Evolutionary conservation across 2,888 invertebrate species (phyloP), one percentile per base, ranked within the genome.

Genomic region (Diplazon laetatorius): DNA sequence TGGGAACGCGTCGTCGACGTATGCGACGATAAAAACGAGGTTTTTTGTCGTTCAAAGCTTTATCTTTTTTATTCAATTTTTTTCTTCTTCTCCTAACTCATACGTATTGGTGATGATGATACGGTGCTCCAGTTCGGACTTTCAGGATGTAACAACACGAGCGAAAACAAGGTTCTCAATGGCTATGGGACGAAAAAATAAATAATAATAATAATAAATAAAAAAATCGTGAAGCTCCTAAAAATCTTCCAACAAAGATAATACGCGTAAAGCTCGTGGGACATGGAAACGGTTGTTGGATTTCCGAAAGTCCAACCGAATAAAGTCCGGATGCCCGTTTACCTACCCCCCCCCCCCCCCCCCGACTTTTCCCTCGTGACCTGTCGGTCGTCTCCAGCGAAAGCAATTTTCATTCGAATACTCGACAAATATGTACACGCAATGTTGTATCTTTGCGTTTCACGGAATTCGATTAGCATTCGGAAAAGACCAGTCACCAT

Each of bases 211-310:
- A n/a, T n/a, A n/a, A n/a, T n/a, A 16, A 22, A 60, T 22, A 52
- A 25, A 57, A 25, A 44, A 55, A 42, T 1, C 14, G 14, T 25
- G 2, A 35, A 46, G 35, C 18, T n/a, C 35, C 35, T 10, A 35
- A 57, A 57, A 69, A 69, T 57, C 57, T 25, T 46, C 46, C 57
- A 35, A 46, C 57, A 44, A 46, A 57, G 46, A 57, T 69, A 57
- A 69, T 57, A 30, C 30, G 46, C 44, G 68, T 46, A 46, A 55
- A 69, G 55, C 30, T 69, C 44, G 8, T 46, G n/a, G 35, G 30
- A 57, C 57, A n/a, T n/a, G 18, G 12, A 69, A 69, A 69, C 25
- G 68, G 42, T 57, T 22, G 68, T 30, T 22, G 18, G 30, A 25
- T 44, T 48, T 8, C 63, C n/a, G n/a, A 12, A 6, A 14, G 25